Percentiles rank a stretch among this genome's conserved stretches.
Evolutionary conservation across 2,113 vertebrate genomes (phyloP).

Genomic region (Myiozetetes cayanensis): DNA sequence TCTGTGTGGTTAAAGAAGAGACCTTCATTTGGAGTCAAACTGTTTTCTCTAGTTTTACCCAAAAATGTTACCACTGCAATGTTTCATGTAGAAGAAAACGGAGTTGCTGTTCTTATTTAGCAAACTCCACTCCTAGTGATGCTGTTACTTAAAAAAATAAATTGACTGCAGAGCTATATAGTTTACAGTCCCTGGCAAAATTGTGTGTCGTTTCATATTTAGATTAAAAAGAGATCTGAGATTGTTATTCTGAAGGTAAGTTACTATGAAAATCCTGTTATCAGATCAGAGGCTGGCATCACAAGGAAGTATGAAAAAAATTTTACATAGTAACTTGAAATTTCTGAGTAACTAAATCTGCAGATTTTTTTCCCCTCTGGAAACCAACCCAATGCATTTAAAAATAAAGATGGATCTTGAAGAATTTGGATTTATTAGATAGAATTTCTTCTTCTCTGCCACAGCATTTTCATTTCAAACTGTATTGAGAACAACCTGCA

Average conservation of each 20-base stretch:
- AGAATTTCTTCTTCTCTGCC: neutral
- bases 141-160: neutral
- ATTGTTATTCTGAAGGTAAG: neutral
- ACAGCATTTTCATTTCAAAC: neutral
- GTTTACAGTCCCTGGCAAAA: neutral
- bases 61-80: neutral
- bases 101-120: neutral
- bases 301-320: neutral
- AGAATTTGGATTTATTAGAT: neutral
- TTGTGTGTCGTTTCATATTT: neutral
- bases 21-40: neutral
- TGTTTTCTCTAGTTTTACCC: neutral
- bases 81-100: neutral
- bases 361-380: neutral
- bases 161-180: neutral
- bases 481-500: neutral
- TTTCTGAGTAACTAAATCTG: neutral
- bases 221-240: neutral
- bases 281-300: neutral
- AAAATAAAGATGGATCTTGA: neutral
- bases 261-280: neutral
- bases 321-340: neutral
- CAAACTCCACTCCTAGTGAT: neutral
- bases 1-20: neutral
- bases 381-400: neutral